Base-by-base conservation (phyloP, 2,113 vertebrate species). In the Bubo bubo region DNA sequence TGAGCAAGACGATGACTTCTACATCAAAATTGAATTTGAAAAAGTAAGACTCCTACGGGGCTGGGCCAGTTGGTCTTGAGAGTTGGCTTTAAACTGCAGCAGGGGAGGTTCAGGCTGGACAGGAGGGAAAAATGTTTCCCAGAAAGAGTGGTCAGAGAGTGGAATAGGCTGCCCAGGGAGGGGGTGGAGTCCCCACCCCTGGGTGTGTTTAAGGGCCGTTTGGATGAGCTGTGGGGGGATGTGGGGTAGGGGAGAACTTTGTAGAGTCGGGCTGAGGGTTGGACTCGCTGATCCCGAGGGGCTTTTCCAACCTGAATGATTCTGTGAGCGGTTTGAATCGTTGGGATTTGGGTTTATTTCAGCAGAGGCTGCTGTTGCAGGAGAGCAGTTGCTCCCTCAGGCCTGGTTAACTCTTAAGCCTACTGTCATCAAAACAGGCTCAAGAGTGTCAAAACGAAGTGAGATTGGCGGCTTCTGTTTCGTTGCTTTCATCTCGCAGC, bases 321-420 rank as follows among this genome's bases (percentile, higher is more conserved):
- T 45, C 43, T 45, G 43, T 45, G 17, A 26, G 18, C 59, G 32
- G 19, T 73, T 53, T 0, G 0, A 12, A 39, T 30, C 0, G 1
- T 47, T 59, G 15, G 16, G 43, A 6, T 27, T 63, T 19, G 77
- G 28, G 26, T 18, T 73, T 35, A 3, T 73, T 72, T 79, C 2
- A 7, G 34, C 23, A 11, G 16, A 15, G 14, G 53, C 58, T 49
- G 45, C 53, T 32, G 43, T 30, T 60, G 39, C 9, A 47, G 39
- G 4, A 23, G 35, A 47, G 53, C 63, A 34, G 26, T 79, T 49
- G 23, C 8, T 86, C 34, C 45, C 66, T 79, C 71, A 32, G 79
- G 22, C 26, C 10, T 60, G 19, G 37, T 90, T 82, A 18, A 45
- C 88, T 93, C 71, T 58, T 20, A 12, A 71, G 19, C 56, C 56